Evolutionary conservation across 1,140 invertebrate genomes (phyloP), one percentile per base, ranked within the genome.

Genomic region (Samia ricini): DNA sequence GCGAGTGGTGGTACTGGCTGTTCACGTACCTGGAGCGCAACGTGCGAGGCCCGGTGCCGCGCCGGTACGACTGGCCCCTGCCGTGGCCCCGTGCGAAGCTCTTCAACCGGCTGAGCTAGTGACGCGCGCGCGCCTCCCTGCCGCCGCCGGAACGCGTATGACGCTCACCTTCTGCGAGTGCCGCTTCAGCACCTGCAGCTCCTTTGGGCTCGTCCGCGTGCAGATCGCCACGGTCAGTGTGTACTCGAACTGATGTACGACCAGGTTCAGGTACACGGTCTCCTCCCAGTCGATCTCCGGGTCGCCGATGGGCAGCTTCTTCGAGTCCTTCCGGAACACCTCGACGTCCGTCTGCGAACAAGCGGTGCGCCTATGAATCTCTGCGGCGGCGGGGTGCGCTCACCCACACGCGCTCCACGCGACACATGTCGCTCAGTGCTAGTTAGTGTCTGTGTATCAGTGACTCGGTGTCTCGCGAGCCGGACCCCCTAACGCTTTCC

Each of bases 161-260:
- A 83, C 81, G 82, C 90, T 88, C 77, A 91, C 90, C 90, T 94
- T 94, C 89, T 99, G 97, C 59, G 97, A 98, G 87, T 98, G 97
- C 87, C 98, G 95, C 79, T 96, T 95, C 55, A 99, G 91, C 67
- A 95, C 95, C 92, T 99, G 98, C 77, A 99, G 93, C 91, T 99
- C 97, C 91, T 98, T 98, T 54, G 97, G 97, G 79, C 97, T 98
- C 60, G 98, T 99, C 85, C 98, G 94, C 51, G 98, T 99, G 91
- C 98, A 99, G 76, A 99, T 97, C 64, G 98, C 98, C 89, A 99
- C 92, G 10, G 98, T 99, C 50, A 99, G 92, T 51, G 95, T 98
- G 89, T 99, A 99, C 86, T 99, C 97, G 91, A 99, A 98, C 91
- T 99, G 98, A 92, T 99, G 98, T 79, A 99, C 95, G 69, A 99